phyloP scores from a whole-genome alignment of 2,113 vertebrate species.

The Rhegmatorhina hoffmannsi region DNA sequence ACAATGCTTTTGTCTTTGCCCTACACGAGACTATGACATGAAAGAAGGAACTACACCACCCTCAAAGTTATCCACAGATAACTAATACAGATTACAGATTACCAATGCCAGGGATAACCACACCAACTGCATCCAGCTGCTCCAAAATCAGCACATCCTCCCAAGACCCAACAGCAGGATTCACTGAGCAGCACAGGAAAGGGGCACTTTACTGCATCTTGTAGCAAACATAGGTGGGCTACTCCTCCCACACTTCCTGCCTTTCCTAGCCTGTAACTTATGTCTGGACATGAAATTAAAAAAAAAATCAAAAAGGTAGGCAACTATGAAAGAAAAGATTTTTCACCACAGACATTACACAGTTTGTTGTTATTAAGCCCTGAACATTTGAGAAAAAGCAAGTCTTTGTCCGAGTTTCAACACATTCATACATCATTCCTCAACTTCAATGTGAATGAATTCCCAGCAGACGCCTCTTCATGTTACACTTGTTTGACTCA shows the following conservation, averaged over 20 bases:
- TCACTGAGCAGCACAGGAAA: background rate
- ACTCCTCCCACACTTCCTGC: background rate
- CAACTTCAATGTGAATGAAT: background rate
- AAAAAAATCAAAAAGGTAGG: background rate
- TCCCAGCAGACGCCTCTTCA: background rate
- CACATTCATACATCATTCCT: constrained; percentile 13
- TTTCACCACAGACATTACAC: constrained; percentile 15
- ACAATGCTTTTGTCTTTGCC: background rate
- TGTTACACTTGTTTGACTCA: constrained; percentile 7
- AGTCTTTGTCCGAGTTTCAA: constrained; percentile 9
- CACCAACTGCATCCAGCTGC: background rate
- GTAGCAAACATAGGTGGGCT: background rate
- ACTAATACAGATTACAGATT: background rate
- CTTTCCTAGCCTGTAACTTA: background rate
- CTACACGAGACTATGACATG: background rate
- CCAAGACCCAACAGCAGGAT: background rate
- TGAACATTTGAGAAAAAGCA: constrained; percentile 20
- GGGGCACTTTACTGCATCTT: background rate
- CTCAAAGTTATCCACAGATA: background rate
- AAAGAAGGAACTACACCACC: background rate
- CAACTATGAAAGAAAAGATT: background rate
- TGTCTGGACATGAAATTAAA: background rate
- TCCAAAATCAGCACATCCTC: background rate
- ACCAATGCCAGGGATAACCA: background rate
- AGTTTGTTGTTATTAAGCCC: background rate